Percentiles rank a stretch among this genome's conserved stretches.
These are phyloP conservation scores for Micropterix aruncella DNA, from an alignment of 2,888 invertebrate genomes.

Conservation along the genomic window DNA sequence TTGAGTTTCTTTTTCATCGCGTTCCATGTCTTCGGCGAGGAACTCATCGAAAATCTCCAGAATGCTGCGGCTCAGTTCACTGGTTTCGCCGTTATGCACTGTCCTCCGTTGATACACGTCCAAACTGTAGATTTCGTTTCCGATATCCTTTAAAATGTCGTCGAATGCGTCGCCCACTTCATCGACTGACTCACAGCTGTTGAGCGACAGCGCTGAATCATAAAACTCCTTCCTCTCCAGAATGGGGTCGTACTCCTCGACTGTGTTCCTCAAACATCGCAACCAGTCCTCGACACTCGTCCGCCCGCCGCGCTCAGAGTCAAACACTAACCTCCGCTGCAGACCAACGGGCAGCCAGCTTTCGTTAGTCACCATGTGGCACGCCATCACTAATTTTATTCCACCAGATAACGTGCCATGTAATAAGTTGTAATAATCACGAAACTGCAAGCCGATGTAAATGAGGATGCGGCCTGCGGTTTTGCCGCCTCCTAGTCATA, in stretches of 20 bases:
- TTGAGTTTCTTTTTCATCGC: slow-evolving; percentile 8
- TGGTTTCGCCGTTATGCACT: slow-evolving; percentile 4
- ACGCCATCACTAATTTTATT: neutral
- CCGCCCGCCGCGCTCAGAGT: slow-evolving; percentile 21
- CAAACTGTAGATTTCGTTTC: slow-evolving; percentile 33
- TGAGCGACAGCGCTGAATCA: slow-evolving; percentile 16
- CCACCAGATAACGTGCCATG: neutral
- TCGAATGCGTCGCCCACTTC: slow-evolving; percentile 22
- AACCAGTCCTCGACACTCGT: slow-evolving; percentile 24
- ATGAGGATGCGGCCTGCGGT: neutral
- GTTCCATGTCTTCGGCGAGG: slow-evolving; percentile 23
- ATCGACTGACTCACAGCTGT: slow-evolving; percentile 16
- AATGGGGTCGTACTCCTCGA: slow-evolving; percentile 32
- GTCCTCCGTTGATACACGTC: slow-evolving; percentile 31
- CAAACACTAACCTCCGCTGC: too few species aligned
- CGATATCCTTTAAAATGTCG: slow-evolving; percentile 32
- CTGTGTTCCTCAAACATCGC: slow-evolving; percentile 22
- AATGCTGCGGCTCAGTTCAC: slow-evolving; percentile 22
- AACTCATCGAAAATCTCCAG: slow-evolving; percentile 36
- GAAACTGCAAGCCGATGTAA: neutral
- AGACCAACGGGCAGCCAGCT: slow-evolving; percentile 14
- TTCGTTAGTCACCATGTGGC: slow-evolving; percentile 1
- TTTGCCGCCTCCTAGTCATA: too few species aligned
- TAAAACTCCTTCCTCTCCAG: slow-evolving; percentile 15
- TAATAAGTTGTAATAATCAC: neutral